phyloP scores from a whole-genome alignment of 1,140 invertebrate genomes.

The Drosophila bocki region DNA sequence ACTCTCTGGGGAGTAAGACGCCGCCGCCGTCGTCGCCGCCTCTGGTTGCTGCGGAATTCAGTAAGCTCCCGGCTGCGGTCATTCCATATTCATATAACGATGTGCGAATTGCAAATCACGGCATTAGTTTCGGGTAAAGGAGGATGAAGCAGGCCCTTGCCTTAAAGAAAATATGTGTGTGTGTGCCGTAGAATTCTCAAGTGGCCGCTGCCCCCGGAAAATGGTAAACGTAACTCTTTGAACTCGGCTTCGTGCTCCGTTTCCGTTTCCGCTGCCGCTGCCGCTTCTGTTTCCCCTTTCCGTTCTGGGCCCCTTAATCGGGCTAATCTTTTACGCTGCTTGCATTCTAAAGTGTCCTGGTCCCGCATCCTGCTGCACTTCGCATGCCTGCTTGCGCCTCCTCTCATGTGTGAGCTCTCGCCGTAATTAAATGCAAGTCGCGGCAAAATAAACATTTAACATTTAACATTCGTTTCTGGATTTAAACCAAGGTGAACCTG shows the following conservation, averaged over 20 bases:
- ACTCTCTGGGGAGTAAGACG: neutral
- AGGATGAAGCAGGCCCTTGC: neutral
- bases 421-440: slow-evolving; percentile 64
- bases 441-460: slow-evolving; percentile 14
- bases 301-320: slow-evolving; percentile 55
- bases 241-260: slow-evolving; percentile 48
- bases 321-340: slow-evolving; percentile 83
- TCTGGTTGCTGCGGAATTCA: neutral
- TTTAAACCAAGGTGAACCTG: neutral
- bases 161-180: neutral
- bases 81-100: slow-evolving; percentile 76
- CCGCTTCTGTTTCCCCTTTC: slow-evolving; percentile 22
- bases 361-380: slow-evolving; percentile 38
- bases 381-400: slow-evolving; percentile 57
- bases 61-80: neutral
- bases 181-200: slow-evolving; percentile 53
- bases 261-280: slow-evolving; percentile 40
- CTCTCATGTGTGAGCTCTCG: slow-evolving; percentile 40
- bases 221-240: slow-evolving; percentile 60
- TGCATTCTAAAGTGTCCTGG: slow-evolving; percentile 73
- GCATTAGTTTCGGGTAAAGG: slow-evolving; percentile 28
- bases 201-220: slow-evolving; percentile 25
- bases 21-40: too few relatives aligned
- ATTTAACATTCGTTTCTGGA: slow-evolving; percentile 21
- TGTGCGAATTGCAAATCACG: slow-evolving; percentile 74